Evolutionary conservation across 2,797 vertebrate species (phyloP).

Genomic region (Nannoperca obscura): DNA sequence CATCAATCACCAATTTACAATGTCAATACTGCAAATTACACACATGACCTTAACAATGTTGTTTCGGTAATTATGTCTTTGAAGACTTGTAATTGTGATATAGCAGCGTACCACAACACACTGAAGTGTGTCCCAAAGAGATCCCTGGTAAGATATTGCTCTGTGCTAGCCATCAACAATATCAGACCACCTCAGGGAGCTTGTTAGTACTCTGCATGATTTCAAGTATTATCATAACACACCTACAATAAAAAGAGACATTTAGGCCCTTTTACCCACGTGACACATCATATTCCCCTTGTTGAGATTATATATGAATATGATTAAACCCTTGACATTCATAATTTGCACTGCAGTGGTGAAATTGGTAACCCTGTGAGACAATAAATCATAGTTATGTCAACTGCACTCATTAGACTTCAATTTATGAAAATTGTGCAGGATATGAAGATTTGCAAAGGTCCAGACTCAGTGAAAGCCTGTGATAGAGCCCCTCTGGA

Average conservation of each 20-base stretch:
- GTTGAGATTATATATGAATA: constrained; percentile 78
- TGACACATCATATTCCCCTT: constrained; percentile 69
- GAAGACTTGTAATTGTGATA: constrained; percentile 56
- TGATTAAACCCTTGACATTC: constrained; percentile 83
- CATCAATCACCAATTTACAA: constrained; percentile 55
- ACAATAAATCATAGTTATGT: constrained; percentile 86
- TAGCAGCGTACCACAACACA: constrained; percentile 45
- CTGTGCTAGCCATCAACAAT: constrained; percentile 72
- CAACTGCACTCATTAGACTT: constrained; percentile 84
- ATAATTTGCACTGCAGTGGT: constrained; percentile 78
- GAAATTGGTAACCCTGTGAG: constrained; percentile 81
- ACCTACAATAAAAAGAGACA: constrained; percentile 70
- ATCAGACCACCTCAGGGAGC: constrained; percentile 78
- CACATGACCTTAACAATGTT: constrained; percentile 39
- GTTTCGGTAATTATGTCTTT: constrained; percentile 65
- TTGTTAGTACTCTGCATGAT: constrained; percentile 80
- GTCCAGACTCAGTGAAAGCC: constrained; percentile 82
- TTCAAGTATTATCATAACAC: constrained; percentile 75
- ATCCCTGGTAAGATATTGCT: constrained; percentile 75
- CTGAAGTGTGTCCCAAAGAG: constrained; percentile 68
- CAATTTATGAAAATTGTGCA: constrained; percentile 85
- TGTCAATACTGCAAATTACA: constrained; percentile 51
- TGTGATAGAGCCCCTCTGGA: constrained; percentile 81
- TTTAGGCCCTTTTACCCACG: constrained; percentile 70
- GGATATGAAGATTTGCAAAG: constrained; percentile 85